These are phyloP conservation scores for Biston stratarius DNA, from an alignment of 2,888 invertebrate species.

Conservation along the genomic window DNA sequence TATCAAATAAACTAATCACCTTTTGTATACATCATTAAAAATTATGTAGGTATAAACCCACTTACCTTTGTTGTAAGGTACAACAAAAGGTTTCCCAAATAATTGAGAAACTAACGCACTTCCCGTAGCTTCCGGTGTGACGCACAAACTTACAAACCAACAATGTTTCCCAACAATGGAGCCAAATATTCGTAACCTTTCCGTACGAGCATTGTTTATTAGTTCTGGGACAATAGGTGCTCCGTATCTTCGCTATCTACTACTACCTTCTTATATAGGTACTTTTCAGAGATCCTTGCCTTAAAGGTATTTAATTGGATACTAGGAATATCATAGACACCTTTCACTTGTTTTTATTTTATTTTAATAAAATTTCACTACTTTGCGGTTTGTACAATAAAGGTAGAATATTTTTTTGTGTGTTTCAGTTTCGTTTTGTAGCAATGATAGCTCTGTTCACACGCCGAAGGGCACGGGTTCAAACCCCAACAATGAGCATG, in stretches of 20 bases:
- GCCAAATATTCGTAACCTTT: slow-evolving; percentile 47
- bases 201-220: slow-evolving; percentile 40
- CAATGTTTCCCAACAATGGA: slow-evolving; percentile 44
- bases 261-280: not conserved
- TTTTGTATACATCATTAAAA: not conserved
- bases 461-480: no score
- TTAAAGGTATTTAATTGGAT: no score
- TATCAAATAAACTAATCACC: not conserved
- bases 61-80: slow-evolving; percentile 38
- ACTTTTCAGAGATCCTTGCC: no score
- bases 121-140: slow-evolving; percentile 54
- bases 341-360: no score
- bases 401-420: no score
- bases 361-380: no score
- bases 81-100: slow-evolving; percentile 48
- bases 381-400: no score
- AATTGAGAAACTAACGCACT: slow-evolving; percentile 60
- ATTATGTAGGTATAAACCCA: not conserved
- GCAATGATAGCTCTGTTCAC: no score
- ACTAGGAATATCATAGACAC: no score
- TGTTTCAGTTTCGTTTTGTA: no score
- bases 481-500: no score
- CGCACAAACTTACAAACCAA: slow-evolving; percentile 46
- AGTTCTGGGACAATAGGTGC: slow-evolving; percentile 41
- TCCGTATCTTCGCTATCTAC: not conserved